Evolutionary conservation across 2,888 invertebrate genomes (phyloP).

Genomic region (Formica aserva): DNA sequence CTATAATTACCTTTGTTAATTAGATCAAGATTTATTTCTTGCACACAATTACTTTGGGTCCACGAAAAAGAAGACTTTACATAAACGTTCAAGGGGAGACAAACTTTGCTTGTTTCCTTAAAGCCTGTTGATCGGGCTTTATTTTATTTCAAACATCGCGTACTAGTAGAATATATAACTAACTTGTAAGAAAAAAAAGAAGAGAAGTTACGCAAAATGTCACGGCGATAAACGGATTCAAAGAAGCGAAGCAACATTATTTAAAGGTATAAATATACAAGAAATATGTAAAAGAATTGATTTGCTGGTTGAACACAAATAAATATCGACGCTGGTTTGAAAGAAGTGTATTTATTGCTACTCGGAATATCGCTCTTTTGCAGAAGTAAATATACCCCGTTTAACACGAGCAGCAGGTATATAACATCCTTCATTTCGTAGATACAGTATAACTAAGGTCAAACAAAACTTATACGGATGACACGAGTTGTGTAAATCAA

Average conservation of each 20-base stretch:
- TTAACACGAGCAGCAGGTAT: conserved; percentile 66
- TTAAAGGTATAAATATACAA: not conserved
- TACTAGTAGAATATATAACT: conserved; percentile 32
- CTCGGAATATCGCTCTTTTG: conserved; percentile 67
- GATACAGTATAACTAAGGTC: conserved; percentile 59
- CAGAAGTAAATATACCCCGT: conserved; percentile 34
- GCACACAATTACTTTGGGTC: conserved; percentile 1
- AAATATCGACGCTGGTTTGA: conserved; percentile 65
- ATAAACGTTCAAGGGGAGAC: not conserved
- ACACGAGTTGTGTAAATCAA: conserved; percentile 34
- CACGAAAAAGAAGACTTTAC: not conserved
- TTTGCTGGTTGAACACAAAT: conserved; percentile 64
- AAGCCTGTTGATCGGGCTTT: conserved; percentile 70
- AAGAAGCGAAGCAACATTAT: not conserved
- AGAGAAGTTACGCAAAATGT: not conserved
- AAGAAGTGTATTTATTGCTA: conserved; percentile 76
- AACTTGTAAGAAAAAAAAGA: conserved; percentile 35
- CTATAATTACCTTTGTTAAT: conserved; percentile 76
- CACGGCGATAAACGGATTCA: conserved; percentile 1
- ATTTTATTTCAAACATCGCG: conserved; percentile 11
- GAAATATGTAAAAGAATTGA: conserved; percentile 26
- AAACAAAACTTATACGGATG: conserved; percentile 54
- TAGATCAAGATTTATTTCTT: not conserved
- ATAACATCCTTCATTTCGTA: conserved; percentile 55
- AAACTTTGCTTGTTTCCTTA: conserved; percentile 4